Base-by-base conservation (phyloP, 1,140 invertebrate species). In the Lepidurus apus region DNA sequence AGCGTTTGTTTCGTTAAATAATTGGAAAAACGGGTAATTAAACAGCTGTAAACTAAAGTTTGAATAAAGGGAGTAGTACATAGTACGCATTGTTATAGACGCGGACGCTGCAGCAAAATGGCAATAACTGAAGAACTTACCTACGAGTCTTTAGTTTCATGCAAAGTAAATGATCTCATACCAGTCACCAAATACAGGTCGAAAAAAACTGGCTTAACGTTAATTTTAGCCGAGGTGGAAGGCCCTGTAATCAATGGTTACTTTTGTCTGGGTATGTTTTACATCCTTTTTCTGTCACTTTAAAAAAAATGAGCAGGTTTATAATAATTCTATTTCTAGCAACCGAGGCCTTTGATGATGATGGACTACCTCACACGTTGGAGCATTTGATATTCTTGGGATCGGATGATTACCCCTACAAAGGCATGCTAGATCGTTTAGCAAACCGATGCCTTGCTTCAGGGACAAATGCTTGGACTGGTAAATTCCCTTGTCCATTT, bases 311-410 rank as follows among this genome's bases (percentile, higher is more conserved):
- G 26, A 44, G 21, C 47, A 24, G 5, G 7, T 79, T 74, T 53
- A 65, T 43, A 76, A 76, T 77, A 79, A 74, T 78, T 80, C 74
- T 78, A 80, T 79, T 83, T 87, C 80, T 82, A 96, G 95, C 91
- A 24, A 97, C 95, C 13, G 94, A 97, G 88, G 93, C 94, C 0
- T 88, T 91, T 83, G 93, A 95, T 86, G 93, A 97, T 86, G 94
- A 97, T 88, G 95, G 95, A 5, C 84, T 97, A 53, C 95, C 95
- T 0, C 95, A 97, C 83, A 97, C 95, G 13, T 86, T 97, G 84
- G 95, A 97, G 83, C 95, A 98, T 86, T 87, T 97, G 8, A 90
- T 97, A 24, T 97, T 97, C 85, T 86, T 97, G 83, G 95, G 95
- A 1, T 95, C 93, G 83, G 90, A 96, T 84, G 87, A 92, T 0